Evolutionary conservation across 2,113 vertebrate species (phyloP).

Genomic region (Gopherus flavomarginatus): DNA sequence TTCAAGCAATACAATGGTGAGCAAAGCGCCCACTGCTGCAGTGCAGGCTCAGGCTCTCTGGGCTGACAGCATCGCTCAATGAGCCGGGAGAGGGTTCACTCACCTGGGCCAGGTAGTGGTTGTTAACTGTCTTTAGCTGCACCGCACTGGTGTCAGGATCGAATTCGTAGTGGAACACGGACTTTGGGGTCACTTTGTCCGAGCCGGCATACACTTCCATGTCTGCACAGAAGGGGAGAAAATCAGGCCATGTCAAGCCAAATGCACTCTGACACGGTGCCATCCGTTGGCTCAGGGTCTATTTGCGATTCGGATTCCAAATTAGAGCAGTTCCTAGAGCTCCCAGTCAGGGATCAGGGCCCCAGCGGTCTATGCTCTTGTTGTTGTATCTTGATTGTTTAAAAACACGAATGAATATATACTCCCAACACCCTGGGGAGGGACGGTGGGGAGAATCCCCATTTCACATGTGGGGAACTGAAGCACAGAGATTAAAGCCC

Average conservation of each 20-base stretch:
- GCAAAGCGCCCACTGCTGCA: background rate
- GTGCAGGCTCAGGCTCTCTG: background rate
- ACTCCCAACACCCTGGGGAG: background rate
- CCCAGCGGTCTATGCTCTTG: background rate
- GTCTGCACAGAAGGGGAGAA: slow-evolving; percentile 13
- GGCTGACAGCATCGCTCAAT: background rate
- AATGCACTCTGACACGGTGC: rapidly evolving
- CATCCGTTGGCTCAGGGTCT: background rate
- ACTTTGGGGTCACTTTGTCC: slow-evolving; percentile 53
- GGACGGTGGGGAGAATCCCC: background rate
- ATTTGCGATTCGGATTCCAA: background rate
- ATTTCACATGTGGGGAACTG: background rate
- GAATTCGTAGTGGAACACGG: slow-evolving; percentile 66
- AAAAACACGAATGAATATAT: background rate
- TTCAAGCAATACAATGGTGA: background rate
- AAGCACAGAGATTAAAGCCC: background rate
- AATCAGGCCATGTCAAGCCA: background rate
- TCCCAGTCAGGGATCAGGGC: background rate
- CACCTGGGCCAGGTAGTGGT: slow-evolving; percentile 71
- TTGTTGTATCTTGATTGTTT: background rate
- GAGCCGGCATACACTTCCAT: slow-evolving; percentile 42
- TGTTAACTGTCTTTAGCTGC: slow-evolving; percentile 61
- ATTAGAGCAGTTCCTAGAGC: background rate
- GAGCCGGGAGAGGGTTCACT: background rate
- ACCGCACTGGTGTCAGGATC: background rate